These are phyloP conservation scores for Dromococcyx pavoninus DNA, from an alignment of 2,797 vertebrate species.

Conservation along the genomic window DNA sequence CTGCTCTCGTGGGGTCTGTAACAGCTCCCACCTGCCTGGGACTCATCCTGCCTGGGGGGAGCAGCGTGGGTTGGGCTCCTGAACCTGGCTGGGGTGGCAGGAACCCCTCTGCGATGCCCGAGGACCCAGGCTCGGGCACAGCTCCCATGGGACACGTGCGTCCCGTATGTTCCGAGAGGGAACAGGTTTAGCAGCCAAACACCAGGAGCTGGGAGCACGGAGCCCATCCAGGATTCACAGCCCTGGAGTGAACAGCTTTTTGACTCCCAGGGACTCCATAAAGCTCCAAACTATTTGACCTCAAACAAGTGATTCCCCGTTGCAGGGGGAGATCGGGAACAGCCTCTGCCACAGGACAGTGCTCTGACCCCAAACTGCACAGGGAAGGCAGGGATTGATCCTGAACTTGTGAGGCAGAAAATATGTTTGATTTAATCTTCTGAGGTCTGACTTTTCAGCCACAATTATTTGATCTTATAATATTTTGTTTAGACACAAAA, in stretches of 20 bases:
- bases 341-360: background rate
- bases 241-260: fast-evolving
- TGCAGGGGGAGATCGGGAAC: background rate
- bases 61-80: fast-evolving
- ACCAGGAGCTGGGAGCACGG: background rate
- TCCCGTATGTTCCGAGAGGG: background rate
- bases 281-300: background rate
- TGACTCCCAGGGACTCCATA: background rate
- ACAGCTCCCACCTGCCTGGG: background rate
- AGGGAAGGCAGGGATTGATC: background rate
- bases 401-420: background rate
- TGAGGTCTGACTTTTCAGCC: constrained; percentile 16
- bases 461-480: constrained; percentile 1
- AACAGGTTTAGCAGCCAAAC: background rate
- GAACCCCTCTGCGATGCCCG: fast-evolving
- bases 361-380: background rate
- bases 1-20: background rate
- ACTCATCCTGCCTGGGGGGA: background rate
- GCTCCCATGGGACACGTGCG: fast-evolving
- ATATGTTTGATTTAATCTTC: background rate
- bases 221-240: background rate
- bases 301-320: background rate
- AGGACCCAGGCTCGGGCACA: background rate
- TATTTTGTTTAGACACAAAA: background rate
- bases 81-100: background rate